A percentile compares a stretch with the other conserved stretches of the same genome.
These are phyloP conservation scores for Aegithalos caudatus DNA, from an alignment of 2,113 vertebrate genomes.

Conservation along the genomic window DNA sequence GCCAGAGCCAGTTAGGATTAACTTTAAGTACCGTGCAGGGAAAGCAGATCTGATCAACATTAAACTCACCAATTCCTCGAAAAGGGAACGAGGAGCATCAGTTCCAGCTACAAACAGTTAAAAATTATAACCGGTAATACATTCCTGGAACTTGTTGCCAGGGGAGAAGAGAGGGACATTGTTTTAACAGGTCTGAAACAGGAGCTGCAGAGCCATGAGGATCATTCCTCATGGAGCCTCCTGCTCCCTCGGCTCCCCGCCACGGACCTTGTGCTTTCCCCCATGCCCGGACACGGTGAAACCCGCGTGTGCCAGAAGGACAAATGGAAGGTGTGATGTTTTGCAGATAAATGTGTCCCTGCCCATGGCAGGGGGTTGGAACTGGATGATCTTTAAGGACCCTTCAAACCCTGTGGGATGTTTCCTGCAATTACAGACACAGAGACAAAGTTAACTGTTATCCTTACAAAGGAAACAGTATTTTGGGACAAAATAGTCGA, in stretches of 20 bases:
- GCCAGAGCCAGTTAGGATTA: not conserved
- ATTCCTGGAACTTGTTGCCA: not conserved
- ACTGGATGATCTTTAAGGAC: not conserved
- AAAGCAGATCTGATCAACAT: no score
- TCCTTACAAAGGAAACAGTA: not conserved
- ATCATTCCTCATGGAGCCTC: not conserved
- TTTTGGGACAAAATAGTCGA: not conserved
- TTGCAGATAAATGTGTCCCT: not conserved
- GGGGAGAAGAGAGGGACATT: not conserved
- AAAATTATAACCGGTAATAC: not conserved
- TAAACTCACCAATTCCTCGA: rapidly evolving
- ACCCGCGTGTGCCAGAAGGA: rapidly evolving
- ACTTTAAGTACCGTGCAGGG: not conserved
- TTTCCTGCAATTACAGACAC: not conserved
- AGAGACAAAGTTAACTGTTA: not conserved
- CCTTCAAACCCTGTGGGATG: not conserved
- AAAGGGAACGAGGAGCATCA: not conserved
- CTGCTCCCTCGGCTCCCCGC: not conserved
- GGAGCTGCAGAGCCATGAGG: rapidly evolving
- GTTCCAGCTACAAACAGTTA: not conserved
- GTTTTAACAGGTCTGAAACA: not conserved
- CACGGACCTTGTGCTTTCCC: not conserved
- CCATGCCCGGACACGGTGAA: rapidly evolving
- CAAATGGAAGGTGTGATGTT: not conserved
- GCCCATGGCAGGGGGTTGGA: not conserved